phyloP scores from a whole-genome alignment of 2,797 vertebrate genomes.

The Oryzias dopingdopingensis region DNA sequence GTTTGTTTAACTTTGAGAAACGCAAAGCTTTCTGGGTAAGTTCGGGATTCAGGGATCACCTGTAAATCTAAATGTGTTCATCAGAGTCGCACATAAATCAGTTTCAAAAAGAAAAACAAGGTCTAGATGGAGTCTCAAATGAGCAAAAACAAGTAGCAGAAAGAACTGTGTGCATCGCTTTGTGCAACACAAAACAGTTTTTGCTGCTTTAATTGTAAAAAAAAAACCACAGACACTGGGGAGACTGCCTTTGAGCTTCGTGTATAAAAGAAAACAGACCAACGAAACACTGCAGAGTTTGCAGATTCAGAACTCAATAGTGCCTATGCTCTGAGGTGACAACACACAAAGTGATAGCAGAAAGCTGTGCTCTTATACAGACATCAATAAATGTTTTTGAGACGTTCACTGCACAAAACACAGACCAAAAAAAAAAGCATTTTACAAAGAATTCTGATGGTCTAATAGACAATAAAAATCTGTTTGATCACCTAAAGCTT shows the following conservation, averaged over 20 bases:
- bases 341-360: neutral
- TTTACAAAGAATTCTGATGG: too few species aligned
- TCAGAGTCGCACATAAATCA: too few species aligned
- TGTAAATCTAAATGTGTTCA: too few species aligned
- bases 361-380: neutral
- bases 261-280: neutral
- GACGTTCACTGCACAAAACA: neutral
- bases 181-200: too few species aligned
- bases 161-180: too few species aligned
- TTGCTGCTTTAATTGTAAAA: too few species aligned
- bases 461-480: too few species aligned
- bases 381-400: neutral
- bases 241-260: neutral
- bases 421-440: neutral
- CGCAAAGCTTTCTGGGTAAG: constrained; percentile 1
- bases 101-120: too few species aligned
- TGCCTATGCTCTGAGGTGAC: too few species aligned
- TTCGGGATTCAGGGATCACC: neutral
- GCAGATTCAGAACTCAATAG: neutral
- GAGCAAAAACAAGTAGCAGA: too few species aligned
- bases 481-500: too few species aligned
- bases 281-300: neutral
- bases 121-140: too few species aligned
- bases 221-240: neutral
- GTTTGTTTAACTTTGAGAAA: constrained; percentile 16